Evolutionary conservation across 2,797 vertebrate genomes (phyloP), one percentile per base, ranked within the genome.

Genomic region (Hylomyscus alleni): DNA sequence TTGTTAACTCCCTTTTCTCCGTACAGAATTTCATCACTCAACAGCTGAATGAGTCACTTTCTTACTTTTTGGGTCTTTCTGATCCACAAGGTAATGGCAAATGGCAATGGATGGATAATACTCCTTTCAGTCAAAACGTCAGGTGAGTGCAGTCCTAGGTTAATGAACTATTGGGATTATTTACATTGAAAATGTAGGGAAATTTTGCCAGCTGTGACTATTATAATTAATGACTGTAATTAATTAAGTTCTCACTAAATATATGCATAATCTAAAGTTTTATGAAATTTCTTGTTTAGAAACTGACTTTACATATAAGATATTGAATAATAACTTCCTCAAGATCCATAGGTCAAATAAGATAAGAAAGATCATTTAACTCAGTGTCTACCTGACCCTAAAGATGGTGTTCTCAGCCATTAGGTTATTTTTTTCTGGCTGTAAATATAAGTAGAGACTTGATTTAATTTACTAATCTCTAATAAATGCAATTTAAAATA

Each of bases 51-150:
- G 17, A 67, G 60, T 88, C 89, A 4, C 2, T 92, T 62, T 76
- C 91, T 50, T 98, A 93, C 95, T 98, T 97, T 54, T 97, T 98
- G 81, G 98, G 98, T 19, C 95, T 98, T 83, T n/a, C 44, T 52
- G 90, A 98, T 86, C 91, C 94, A 5, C 6, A 50, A 89, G 56
- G 76, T 8, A 89, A 24, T 1, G 20, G 73, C 37, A 84, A 97
- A 12, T 98, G 98, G 98, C 98, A 90, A 37, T 98, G 98, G 98
- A 95, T 97, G 47, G 98, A 98, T 95, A 31, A 93, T 20, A 98
- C 97, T 73, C 93, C 97, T 2, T 98, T 97, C 2, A 73, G 77
- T 7, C n/a, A 47, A 26, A 88, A 77, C 56, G 14, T n/a, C 78
- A 91, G 0, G 97, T 98, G 65, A 92, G 89, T 92, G 37, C 6